phyloP scores from a whole-genome alignment of 2,888 invertebrate species.

The Lasioglossum calceatum region DNA sequence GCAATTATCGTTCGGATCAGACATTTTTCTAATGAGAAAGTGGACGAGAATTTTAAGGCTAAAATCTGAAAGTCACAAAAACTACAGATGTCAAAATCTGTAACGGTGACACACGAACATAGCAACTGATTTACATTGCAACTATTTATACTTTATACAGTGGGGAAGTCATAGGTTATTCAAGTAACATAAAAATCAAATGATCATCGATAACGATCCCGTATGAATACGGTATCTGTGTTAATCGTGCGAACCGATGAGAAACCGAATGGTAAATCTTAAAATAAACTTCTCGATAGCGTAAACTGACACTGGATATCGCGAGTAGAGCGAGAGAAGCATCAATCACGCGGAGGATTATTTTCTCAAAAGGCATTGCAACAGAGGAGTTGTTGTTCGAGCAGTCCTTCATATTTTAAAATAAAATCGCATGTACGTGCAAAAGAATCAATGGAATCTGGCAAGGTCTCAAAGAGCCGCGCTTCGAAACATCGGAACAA shows the following conservation, averaged over 20 bases:
- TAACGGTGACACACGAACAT: slow-evolving; percentile 17
- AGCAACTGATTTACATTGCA: neutral
- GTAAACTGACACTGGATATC: neutral
- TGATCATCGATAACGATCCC: neutral
- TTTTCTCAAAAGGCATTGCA: slow-evolving; percentile 49
- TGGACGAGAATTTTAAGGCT: slow-evolving; percentile 12
- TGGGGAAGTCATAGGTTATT: neutral
- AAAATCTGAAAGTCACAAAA: neutral
- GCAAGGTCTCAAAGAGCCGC: slow-evolving; percentile 59
- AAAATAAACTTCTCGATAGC: neutral
- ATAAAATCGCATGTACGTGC: slow-evolving; percentile 52
- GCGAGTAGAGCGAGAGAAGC: slow-evolving; percentile 5
- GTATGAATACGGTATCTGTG: neutral
- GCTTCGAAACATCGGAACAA: slow-evolving; percentile 51
- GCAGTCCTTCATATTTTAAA: slow-evolving; percentile 58
- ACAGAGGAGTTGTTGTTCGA: slow-evolving; percentile 33
- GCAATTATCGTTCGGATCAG: neutral
- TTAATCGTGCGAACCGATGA: neutral
- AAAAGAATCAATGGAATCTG: slow-evolving; percentile 56
- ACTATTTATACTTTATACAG: neutral
- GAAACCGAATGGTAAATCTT: neutral
- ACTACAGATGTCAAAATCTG: neutral
- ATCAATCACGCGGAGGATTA: neutral
- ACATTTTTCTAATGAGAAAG: slow-evolving; percentile 13
- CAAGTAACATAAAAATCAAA: neutral